Percentiles rank a stretch among this genome's conserved stretches.
Conservation (phyloP, 2,113 vertebrate genomes). For the Saccopteryx bilineata region DNA sequence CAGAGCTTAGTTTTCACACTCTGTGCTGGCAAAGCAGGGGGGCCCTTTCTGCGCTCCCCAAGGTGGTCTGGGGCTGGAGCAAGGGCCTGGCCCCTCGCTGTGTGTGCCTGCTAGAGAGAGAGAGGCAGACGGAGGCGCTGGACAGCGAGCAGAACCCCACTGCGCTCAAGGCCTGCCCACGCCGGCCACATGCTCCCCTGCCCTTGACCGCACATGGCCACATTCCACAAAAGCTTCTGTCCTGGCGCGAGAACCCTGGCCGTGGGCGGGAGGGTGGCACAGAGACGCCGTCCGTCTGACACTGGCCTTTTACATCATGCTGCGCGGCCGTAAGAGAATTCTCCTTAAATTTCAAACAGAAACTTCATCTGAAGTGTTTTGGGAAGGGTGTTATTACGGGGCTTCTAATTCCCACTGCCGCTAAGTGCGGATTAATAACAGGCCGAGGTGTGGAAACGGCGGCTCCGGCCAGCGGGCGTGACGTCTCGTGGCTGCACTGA, state of each 20-base stretch:
- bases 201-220: slow-evolving; percentile 58
- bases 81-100: accelerated
- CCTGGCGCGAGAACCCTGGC: slow-evolving; percentile 66
- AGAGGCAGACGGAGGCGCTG: background rate
- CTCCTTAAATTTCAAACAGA: slow-evolving; percentile 82
- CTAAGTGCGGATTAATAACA: slow-evolving; percentile 81
- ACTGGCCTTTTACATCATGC: slow-evolving; percentile 68
- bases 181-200: slow-evolving; percentile 66
- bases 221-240: slow-evolving; percentile 58
- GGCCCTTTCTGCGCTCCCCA: background rate
- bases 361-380: slow-evolving; percentile 81
- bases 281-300: slow-evolving; percentile 68
- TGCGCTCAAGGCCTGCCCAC: slow-evolving; percentile 71
- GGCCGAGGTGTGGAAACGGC: slow-evolving; percentile 66
- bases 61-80: background rate
- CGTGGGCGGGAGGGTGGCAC: slow-evolving; percentile 19
- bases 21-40: background rate
- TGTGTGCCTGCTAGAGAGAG: background rate
- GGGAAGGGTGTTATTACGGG: slow-evolving; percentile 82
- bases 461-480: slow-evolving; percentile 74
- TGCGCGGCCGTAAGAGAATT: slow-evolving; percentile 78
- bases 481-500: slow-evolving; percentile 82
- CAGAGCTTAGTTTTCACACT: background rate
- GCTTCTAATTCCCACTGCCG: slow-evolving; percentile 81
- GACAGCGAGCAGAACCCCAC: slow-evolving; percentile 68